phyloP scores from a whole-genome alignment of 2,113 vertebrate species.

The Thymallus thymallus region DNA sequence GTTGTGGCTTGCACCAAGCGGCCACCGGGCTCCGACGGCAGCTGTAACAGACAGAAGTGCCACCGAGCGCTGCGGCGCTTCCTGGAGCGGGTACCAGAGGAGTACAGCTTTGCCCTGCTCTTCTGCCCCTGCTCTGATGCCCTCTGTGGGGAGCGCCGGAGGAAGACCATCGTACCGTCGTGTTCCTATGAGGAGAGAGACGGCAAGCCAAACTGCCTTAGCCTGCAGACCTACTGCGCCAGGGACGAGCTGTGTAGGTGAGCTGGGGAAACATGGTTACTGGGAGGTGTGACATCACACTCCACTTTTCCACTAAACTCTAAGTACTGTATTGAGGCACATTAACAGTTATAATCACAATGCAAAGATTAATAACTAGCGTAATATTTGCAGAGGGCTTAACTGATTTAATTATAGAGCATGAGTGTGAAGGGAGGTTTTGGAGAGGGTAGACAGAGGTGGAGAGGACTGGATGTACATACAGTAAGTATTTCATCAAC shows the following conservation, averaged over 20 bases:
- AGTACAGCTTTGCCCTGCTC: constrained; percentile 86
- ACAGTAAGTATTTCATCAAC: neutral
- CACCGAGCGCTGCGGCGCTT: constrained; percentile 85
- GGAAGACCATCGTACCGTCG: constrained; percentile 91
- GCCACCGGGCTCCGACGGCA: constrained; percentile 59
- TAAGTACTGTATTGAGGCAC: neutral
- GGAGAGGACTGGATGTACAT: neutral
- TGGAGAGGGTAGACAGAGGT: neutral
- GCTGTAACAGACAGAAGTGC: constrained; percentile 86
- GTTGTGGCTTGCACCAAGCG: constrained; percentile 83
- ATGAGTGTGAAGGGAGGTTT: too few relatives aligned
- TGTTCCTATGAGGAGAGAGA: constrained; percentile 84
- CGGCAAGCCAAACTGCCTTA: constrained; percentile 85
- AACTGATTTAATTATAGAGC: neutral
- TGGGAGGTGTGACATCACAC: neutral
- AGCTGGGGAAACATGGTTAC: constrained; percentile 3
- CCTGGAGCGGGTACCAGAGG: constrained; percentile 86
- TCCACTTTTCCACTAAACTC: neutral
- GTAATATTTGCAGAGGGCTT: neutral
- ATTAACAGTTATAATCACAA: neutral
- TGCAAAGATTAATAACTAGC: neutral
- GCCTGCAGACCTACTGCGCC: constrained; percentile 80
- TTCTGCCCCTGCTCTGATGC: constrained; percentile 89
- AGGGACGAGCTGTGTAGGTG: constrained; percentile 90
- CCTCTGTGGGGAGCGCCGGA: constrained; percentile 86